These are phyloP conservation scores for Cyanoramphus novaezelandiae DNA, from an alignment of 2,113 vertebrate species.

Conservation along the genomic window DNA sequence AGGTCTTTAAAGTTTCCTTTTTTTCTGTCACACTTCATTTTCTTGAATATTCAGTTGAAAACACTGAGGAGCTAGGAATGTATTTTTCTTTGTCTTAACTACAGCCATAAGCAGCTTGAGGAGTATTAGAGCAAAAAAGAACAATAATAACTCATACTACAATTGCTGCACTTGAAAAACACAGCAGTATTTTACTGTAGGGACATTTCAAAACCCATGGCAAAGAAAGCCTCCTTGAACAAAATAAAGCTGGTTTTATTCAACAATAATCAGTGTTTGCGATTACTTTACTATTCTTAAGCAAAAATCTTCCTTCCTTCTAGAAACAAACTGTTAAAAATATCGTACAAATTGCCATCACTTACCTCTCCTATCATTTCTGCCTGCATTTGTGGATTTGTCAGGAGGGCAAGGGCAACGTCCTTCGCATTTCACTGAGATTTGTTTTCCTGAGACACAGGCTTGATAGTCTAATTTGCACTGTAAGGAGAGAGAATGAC, in stretches of 20 bases:
- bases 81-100: background rate
- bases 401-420: constrained; percentile 87
- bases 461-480: constrained; percentile 97
- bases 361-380: constrained; percentile 86
- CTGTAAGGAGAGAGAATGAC: constrained; percentile 71
- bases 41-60: background rate
- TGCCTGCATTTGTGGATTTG: constrained; percentile 70
- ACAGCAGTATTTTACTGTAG: background rate
- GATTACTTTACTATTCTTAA: background rate
- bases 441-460: constrained; percentile 90
- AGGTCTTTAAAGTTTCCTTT: background rate
- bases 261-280: background rate
- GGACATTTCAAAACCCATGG: background rate
- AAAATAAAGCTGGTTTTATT: background rate
- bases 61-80: background rate
- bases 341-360: background rate
- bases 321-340: background rate
- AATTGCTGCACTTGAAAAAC: background rate
- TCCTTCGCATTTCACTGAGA: constrained; percentile 88
- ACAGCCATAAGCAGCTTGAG: background rate
- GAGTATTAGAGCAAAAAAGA: background rate
- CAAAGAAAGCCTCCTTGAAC: background rate
- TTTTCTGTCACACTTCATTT: background rate
- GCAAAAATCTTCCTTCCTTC: background rate
- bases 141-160: background rate